Percentiles rank a stretch among this genome's conserved stretches.
Evolutionary conservation across 2,888 invertebrate species (phyloP).

Genomic region (Marronus borbonicus): DNA sequence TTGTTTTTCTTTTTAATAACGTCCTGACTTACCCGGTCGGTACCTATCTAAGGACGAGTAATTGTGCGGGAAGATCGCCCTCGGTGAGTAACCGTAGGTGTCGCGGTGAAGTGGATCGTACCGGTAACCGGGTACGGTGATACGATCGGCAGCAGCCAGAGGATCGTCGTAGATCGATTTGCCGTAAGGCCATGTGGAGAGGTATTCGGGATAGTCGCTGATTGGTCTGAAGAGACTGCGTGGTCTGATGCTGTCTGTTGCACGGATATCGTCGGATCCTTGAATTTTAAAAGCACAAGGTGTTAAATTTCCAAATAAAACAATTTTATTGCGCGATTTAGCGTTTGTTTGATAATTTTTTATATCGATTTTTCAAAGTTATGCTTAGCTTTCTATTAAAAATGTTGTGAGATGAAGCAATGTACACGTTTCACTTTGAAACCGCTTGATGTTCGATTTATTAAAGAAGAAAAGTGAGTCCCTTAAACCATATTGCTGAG

Average conservation of each 20-base stretch:
- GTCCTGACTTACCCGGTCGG: slow-evolving; percentile 85
- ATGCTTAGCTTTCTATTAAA: too few relatives aligned
- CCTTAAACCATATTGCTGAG: too few relatives aligned
- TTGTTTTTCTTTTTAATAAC: slow-evolving; percentile 32
- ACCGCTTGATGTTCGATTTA: too few relatives aligned
- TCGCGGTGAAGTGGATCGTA: slow-evolving; percentile 93
- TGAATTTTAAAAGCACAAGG: background rate
- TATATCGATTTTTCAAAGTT: too few relatives aligned
- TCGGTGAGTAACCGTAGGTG: slow-evolving; percentile 91
- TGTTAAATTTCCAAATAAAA: too few relatives aligned
- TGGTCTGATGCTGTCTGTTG: slow-evolving; percentile 82
- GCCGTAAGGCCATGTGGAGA: slow-evolving; percentile 81
- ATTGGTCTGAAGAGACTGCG: slow-evolving; percentile 76
- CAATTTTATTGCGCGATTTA: too few relatives aligned
- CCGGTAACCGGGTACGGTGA: slow-evolving; percentile 91
- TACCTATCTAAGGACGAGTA: slow-evolving; percentile 83
- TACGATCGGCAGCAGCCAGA: slow-evolving; percentile 84
- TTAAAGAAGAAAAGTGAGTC: too few relatives aligned
- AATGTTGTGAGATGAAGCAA: too few relatives aligned
- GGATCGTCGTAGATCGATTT: slow-evolving; percentile 93
- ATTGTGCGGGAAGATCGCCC: slow-evolving; percentile 90
- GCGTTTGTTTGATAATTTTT: too few relatives aligned
- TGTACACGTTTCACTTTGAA: too few relatives aligned
- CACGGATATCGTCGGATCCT: slow-evolving; percentile 95
- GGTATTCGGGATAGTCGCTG: slow-evolving; percentile 84